Evolutionary conservation across 2,113 vertebrate species (phyloP).

Genomic region (Bos taurus): ARS-UCD2.0 NC_037330.1:115098001-115098500

Average conservation of each 20-base stretch:
- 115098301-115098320: no score
- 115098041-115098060: rapidly evolving
- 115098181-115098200: background rate
- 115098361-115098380: background rate
- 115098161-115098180: background rate
- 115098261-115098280: rapidly evolving
- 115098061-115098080: rapidly evolving
- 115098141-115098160: rapidly evolving
- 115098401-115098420: background rate
- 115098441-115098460: background rate
- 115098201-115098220: background rate
- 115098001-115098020: rapidly evolving
- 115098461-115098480: rapidly evolving
- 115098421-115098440: rapidly evolving
- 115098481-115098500: rapidly evolving
- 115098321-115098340: background rate
- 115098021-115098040: rapidly evolving
- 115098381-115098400: rapidly evolving
- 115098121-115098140: background rate
- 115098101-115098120: rapidly evolving
- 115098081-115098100: no score
- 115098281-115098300: background rate
- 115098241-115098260: no score
- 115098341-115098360: background rate
- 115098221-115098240: rapidly evolving